Evolutionary conservation across 2,888 invertebrate species (phyloP).

Genomic region (Nephrotoma flavescens): DNA sequence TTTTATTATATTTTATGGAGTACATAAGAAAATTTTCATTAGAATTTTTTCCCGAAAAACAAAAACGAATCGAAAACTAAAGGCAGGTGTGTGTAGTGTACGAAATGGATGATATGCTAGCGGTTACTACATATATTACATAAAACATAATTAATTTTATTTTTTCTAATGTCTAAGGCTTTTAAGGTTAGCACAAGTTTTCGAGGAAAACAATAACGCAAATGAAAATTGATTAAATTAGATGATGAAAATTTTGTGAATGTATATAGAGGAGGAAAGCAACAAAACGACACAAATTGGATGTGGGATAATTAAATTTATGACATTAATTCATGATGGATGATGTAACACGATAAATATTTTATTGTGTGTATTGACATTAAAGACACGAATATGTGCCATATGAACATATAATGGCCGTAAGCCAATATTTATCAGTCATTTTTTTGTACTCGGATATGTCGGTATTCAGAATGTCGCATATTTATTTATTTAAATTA

Average conservation of each 20-base stretch:
- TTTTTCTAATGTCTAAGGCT: background rate
- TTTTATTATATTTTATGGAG: background rate
- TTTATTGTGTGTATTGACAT: background rate
- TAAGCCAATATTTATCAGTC: background rate
- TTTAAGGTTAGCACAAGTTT: background rate
- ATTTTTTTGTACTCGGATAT: background rate
- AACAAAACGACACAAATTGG: background rate
- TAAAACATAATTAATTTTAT: background rate
- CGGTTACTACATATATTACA: background rate
- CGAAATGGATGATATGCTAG: background rate
- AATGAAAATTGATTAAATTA: background rate
- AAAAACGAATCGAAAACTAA: background rate
- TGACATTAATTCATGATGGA: background rate
- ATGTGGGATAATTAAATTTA: background rate
- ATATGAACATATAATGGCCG: background rate
- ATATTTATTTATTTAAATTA: too few species aligned
- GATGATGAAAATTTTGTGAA: background rate
- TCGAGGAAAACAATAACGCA: background rate
- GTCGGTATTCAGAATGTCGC: too few species aligned
- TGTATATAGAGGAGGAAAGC: background rate
- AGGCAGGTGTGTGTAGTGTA: background rate
- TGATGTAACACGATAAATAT: background rate
- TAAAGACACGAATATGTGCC: background rate
- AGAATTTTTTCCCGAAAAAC: background rate
- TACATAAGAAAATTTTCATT: background rate